These are phyloP conservation scores for Embiotoca jacksoni DNA, from an alignment of 2,113 vertebrate species.

Conservation along the genomic window DNA sequence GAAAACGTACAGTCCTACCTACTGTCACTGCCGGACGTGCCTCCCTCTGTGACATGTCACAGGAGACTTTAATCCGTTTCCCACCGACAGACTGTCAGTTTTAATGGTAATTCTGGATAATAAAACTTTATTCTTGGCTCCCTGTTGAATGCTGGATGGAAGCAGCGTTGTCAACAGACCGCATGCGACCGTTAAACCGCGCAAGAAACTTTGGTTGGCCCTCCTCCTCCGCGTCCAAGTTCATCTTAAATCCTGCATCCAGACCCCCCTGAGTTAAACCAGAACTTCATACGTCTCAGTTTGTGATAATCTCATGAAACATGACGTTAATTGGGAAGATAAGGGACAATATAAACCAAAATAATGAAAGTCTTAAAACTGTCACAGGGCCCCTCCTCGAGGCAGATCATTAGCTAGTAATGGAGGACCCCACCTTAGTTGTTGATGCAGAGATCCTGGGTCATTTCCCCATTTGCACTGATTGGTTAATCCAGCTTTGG, in stretches of 20 bases:
- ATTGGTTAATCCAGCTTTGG: no score
- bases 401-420: background rate
- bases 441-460: background rate
- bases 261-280: background rate
- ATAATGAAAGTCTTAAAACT: no score
- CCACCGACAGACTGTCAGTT: background rate
- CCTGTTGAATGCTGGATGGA: no score
- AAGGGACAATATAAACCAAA: no score
- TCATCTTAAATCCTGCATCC: background rate
- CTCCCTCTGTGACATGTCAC: conserved; percentile 12
- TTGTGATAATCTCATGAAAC: background rate
- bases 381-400: background rate
- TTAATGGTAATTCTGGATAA: no score
- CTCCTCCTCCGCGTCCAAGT: background rate
- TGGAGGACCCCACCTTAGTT: background rate
- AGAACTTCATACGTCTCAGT: background rate
- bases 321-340: background rate
- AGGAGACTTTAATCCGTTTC: conserved; percentile 3
- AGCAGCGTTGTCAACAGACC: no score
- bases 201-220: no score
- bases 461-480: no score
- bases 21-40: conserved; percentile 34
- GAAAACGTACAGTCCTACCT: conserved; percentile 27
- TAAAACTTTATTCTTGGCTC: no score
- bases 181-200: no score